Evolutionary conservation across 2,797 vertebrate genomes (phyloP), one percentile per base, ranked within the genome.

Genomic region (Mico argentatus): DNA sequence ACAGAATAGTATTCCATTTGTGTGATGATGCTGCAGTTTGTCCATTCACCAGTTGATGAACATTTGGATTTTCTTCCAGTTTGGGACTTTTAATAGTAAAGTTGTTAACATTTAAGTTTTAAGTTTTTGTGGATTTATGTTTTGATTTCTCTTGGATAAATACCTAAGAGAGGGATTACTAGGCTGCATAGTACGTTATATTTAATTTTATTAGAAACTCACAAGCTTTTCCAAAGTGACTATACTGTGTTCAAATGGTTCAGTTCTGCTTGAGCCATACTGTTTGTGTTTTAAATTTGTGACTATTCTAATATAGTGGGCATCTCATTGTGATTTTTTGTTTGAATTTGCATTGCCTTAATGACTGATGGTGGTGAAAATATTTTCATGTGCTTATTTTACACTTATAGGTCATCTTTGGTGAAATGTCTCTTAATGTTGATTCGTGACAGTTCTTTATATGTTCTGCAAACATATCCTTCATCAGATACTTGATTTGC

Each of bases 181-280:
- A 55, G 22, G n/a, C 77, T 55, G 77, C n/a, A 26, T 55, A 80
- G 50, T 9, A 52, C 26, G n/a, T 55, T 24, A 7, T 59, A 46
- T 93, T 88, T 76, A 77, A 59, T 82, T 77, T 81, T 85, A 22
- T 93, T 95, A 91, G 64, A 92, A 86, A 30, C 30, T 48, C 55
- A 91, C 39, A 64, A 13, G 57, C 59, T 85, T 77, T 90, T 75
- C 64, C 73, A 94, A 33, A 79, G 39, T 48, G 14, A 36, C 27
- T 83, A 2, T 44, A n/a, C 36, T 77, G 1, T 48, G 0, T 87
- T 87, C 15, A 7, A n/a, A 77, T 92, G 33, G n/a, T 92, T 94
- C 64, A 46, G 7, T 86, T 96, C 26, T 72, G 5, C 10, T 30
- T 91, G 15, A 24, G 52, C 61, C 19, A 44, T 5, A 67, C 11